phyloP scores from a whole-genome alignment of 2,113 vertebrate genomes.

The Chloropsis hardwickii region DNA sequence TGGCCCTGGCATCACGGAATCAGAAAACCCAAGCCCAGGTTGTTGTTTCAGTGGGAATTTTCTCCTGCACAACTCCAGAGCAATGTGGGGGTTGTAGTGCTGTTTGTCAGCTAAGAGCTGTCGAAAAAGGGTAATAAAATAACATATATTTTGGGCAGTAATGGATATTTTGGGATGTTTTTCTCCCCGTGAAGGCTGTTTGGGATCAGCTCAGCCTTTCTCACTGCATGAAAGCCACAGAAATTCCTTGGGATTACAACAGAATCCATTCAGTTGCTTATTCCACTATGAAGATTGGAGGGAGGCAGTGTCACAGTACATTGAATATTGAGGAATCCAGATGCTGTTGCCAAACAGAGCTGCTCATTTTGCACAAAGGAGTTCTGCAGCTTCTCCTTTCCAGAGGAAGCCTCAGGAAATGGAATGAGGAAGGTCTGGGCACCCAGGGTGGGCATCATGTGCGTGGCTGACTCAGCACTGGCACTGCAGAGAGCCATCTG shows the following conservation, averaged over 20 bases:
- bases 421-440: not conserved
- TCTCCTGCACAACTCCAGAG: not conserved
- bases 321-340: not conserved
- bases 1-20: not conserved
- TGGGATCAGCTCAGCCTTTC: not conserved
- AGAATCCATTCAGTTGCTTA: not conserved
- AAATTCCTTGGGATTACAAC: not conserved
- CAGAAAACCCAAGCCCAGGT: not conserved
- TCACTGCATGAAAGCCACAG: not conserved
- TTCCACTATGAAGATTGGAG: not conserved
- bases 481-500: not conserved
- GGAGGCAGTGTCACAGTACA: too few relatives aligned
- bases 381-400: not conserved
- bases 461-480: not conserved
- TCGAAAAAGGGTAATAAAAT: not conserved
- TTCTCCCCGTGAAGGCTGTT: rapidly evolving
- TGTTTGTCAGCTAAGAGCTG: not conserved
- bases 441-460: not conserved
- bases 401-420: not conserved
- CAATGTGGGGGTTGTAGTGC: not conserved
- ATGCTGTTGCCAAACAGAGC: not conserved
- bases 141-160: not conserved
- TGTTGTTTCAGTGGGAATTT: not conserved
- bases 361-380: not conserved
- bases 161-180: not conserved